These are phyloP conservation scores for Labeo catla DNA, from an alignment of 2,113 vertebrate species.

Conservation along the genomic window DNA sequence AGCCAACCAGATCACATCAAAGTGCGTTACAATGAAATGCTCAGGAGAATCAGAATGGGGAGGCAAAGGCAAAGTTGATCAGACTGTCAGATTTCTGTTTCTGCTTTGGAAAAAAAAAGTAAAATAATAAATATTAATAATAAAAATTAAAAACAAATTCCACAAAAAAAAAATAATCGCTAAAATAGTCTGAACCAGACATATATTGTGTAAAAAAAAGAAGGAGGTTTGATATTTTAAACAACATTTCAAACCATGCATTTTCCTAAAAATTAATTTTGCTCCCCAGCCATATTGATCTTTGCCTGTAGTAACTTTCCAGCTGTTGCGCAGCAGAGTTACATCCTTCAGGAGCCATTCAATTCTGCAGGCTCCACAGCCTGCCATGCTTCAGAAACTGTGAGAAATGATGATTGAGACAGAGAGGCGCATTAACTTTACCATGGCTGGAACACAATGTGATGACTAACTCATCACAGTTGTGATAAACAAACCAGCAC, in stretches of 20 bases:
- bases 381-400: conserved; percentile 4
- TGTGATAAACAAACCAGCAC: conserved; percentile 11
- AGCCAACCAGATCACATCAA: conserved; percentile 36
- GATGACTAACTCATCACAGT: conserved; percentile 25
- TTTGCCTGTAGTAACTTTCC: conserved; percentile 1
- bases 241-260: neutral
- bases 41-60: conserved; percentile 1
- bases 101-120: neutral
- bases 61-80: conserved; percentile 3
- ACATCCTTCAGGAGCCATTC: conserved; percentile 21
- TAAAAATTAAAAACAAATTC: neutral
- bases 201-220: no score
- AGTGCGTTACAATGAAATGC: conserved; percentile 25
- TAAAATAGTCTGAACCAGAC: no score
- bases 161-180: neutral
- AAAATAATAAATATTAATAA: no score
- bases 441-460: neutral
- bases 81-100: neutral
- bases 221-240: no score
- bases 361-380: neutral
- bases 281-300: neutral
- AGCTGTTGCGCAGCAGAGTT: conserved; percentile 25
- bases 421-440: neutral
- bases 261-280: neutral
- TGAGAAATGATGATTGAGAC: neutral